A percentile compares a stretch with the other conserved stretches of the same genome.
Conservation (phyloP, 2,888 invertebrate species). For the Muschampia plurimacula region DNA sequence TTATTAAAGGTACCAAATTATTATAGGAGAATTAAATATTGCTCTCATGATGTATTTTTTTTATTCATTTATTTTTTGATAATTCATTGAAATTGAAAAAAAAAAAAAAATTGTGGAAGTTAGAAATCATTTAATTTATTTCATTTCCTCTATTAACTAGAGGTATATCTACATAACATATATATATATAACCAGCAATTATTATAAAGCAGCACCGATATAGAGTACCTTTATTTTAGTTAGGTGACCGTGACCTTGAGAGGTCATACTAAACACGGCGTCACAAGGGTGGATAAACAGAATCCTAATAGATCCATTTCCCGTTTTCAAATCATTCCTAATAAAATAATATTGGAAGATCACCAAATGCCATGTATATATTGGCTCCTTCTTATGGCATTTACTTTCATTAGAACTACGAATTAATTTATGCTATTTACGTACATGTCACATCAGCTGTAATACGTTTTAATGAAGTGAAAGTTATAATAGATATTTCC, state of each 20-base stretch:
- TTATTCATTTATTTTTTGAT: too few relatives aligned
- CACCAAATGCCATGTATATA: constrained; percentile 12
- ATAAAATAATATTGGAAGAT: constrained; percentile 12
- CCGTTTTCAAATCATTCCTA: background rate
- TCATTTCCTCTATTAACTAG: too few relatives aligned
- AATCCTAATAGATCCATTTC: constrained; percentile 13
- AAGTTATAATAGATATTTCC: background rate
- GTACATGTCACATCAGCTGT: background rate
- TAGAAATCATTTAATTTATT: too few relatives aligned
- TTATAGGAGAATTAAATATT: too few relatives aligned
- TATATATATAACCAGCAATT: background rate
- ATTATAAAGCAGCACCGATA: background rate
- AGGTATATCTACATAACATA: too few relatives aligned
- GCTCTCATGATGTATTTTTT: too few relatives aligned
- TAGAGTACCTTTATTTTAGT: constrained; percentile 4
- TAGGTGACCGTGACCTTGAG: constrained; percentile 70
- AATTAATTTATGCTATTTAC: background rate
- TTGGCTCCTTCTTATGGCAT: constrained; percentile 3
- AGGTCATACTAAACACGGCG: constrained; percentile 61
- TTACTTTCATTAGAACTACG: constrained; percentile 19
- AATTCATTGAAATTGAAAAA: too few relatives aligned
- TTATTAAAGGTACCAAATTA: too few relatives aligned
- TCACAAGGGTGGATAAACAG: constrained; percentile 37
- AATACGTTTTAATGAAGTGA: background rate
- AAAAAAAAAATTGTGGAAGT: too few relatives aligned